These are phyloP conservation scores for Lycocorax pyrrhopterus DNA, from an alignment of 2,113 vertebrate species.

Conservation along the genomic window DNA sequence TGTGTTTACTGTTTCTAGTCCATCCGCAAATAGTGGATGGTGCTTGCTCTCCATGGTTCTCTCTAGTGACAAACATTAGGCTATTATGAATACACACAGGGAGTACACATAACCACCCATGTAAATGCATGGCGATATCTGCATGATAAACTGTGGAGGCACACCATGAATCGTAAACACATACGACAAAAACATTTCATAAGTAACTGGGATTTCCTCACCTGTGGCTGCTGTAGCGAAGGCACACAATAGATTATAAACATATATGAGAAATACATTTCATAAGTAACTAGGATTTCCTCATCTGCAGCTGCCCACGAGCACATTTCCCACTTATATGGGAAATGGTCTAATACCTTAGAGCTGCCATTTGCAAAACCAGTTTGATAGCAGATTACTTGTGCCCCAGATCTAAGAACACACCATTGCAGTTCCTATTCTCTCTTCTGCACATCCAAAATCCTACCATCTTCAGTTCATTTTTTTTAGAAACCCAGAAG, in stretches of 20 bases:
- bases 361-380: not conserved
- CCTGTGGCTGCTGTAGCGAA: not conserved
- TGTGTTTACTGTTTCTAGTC: not conserved
- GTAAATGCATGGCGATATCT: not conserved
- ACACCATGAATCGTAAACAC: not conserved
- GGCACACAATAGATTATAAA: not conserved
- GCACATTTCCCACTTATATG: not conserved
- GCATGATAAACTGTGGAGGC: not conserved
- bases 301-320: not conserved
- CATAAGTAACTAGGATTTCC: slow-evolving; percentile 4
- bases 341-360: not conserved
- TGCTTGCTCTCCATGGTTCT: not conserved
- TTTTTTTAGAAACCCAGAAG: not conserved
- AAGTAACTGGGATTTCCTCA: slow-evolving; percentile 20
- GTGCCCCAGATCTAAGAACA: not conserved
- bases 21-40: not conserved
- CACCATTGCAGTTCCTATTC: not conserved
- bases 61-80: not conserved
- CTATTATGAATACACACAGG: not conserved
- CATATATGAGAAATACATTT: not conserved
- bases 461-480: not conserved
- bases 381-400: not conserved
- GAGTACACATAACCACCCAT: not conserved
- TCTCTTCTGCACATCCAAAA: not conserved
- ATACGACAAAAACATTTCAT: not conserved